Evolutionary conservation across 2,113 vertebrate species (phyloP).

Genomic region (Oceanodroma tethys): DNA sequence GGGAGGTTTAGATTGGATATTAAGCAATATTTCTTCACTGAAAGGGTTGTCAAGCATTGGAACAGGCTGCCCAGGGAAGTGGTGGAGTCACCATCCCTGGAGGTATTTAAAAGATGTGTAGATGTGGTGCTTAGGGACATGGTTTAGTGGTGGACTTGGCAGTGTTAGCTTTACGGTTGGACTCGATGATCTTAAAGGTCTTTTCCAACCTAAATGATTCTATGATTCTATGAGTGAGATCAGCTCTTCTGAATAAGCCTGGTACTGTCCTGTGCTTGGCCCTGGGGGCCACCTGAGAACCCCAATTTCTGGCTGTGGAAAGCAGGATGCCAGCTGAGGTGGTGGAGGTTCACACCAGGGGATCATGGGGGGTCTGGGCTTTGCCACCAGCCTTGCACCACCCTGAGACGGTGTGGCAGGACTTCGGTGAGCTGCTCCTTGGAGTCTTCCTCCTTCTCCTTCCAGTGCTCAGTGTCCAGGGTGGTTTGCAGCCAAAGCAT

Average conservation of each 20-base stretch:
- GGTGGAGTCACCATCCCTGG: not conserved
- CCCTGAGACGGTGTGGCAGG: not conserved
- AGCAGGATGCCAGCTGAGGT: not conserved
- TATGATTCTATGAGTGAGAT: not conserved
- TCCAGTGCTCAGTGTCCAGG: not conserved
- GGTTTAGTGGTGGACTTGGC: not conserved
- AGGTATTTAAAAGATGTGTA: not conserved
- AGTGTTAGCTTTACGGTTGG: not conserved
- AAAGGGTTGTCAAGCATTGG: not conserved
- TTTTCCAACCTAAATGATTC: not conserved
- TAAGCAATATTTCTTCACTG: not conserved
- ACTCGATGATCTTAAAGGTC: not conserved
- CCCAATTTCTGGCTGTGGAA: not conserved
- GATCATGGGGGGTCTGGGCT: accelerated
- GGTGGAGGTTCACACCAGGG: not conserved
- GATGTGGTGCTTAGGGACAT: not conserved
- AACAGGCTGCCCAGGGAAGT: not conserved
- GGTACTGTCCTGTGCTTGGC: not conserved
- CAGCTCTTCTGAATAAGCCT: not conserved
- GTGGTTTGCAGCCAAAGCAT: not conserved
- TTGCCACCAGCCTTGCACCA: not conserved
- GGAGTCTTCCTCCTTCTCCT: not conserved
- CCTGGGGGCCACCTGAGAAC: not conserved
- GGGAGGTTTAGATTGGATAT: not conserved
- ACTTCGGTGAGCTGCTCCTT: not conserved